Evolutionary conservation across 1,140 invertebrate species (phyloP).

Genomic region (Tetraneura akinire): DNA sequence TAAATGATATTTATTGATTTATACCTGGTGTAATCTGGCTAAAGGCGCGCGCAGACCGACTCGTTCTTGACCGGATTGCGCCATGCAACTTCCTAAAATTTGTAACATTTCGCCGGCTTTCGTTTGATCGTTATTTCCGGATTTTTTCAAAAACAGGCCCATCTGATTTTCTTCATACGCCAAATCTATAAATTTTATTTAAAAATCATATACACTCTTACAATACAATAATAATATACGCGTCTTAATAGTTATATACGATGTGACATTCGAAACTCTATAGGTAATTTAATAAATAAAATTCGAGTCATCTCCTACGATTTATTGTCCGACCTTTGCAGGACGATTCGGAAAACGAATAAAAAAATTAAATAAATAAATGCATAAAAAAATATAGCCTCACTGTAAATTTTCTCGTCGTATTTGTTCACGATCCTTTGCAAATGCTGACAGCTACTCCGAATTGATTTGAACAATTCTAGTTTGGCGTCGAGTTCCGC

Average conservation of each 20-base stretch:
- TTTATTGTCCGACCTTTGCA: too few relatives aligned
- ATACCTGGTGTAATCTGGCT: constrained; percentile 79
- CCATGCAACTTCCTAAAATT: constrained; percentile 89
- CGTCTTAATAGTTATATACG: too few relatives aligned
- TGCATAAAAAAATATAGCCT: too few relatives aligned
- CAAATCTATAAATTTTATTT: constrained; percentile 72
- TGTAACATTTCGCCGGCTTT: constrained; percentile 90
- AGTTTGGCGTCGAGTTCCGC: constrained; percentile 96
- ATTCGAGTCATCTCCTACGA: too few relatives aligned
- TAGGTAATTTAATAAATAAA: too few relatives aligned
- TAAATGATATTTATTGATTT: too few relatives aligned
- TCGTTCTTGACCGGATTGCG: constrained; percentile 93
- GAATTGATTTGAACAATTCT: constrained; percentile 93
- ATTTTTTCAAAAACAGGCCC: constrained; percentile 92
- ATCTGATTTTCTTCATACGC: constrained; percentile 95
- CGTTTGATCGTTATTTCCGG: constrained; percentile 87
- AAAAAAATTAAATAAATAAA: too few relatives aligned
- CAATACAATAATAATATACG: too few relatives aligned
- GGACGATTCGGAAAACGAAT: too few relatives aligned
- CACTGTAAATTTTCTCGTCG: constrained; percentile 87
- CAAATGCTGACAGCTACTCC: constrained; percentile 85
- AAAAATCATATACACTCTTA: too few relatives aligned
- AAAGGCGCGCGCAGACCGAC: constrained; percentile 83
- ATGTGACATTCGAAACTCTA: too few relatives aligned
- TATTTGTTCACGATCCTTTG: constrained; percentile 91